Percentiles rank a stretch among this genome's conserved stretches.
These are phyloP conservation scores for Harpagoxenus sublaevis DNA, from an alignment of 2,888 invertebrate species.

Conservation along the genomic window DNA sequence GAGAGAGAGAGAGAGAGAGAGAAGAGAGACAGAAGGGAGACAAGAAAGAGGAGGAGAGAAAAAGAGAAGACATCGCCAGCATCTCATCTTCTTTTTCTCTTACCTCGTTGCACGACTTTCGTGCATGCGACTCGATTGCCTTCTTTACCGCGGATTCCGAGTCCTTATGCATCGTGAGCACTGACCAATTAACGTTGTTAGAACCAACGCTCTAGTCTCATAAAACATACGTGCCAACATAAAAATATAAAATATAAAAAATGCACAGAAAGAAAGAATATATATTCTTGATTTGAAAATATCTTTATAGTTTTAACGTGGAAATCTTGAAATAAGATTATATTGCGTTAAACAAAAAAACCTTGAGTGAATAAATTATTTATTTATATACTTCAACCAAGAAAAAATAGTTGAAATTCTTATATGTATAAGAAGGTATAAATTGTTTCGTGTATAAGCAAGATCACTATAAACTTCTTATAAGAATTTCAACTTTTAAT, in stretches of 20 bases:
- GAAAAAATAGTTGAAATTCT: too few relatives aligned
- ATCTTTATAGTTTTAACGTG: too few relatives aligned
- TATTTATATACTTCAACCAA: too few relatives aligned
- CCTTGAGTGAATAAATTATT: too few relatives aligned
- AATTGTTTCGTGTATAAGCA: too few relatives aligned
- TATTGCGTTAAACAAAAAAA: too few relatives aligned
- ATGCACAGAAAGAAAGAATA: too few relatives aligned
- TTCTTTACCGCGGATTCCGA: background rate
- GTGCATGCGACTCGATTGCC: constrained; percentile 13
- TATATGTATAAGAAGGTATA: too few relatives aligned
- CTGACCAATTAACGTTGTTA: background rate
- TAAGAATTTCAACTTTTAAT: too few relatives aligned
- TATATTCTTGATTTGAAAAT: too few relatives aligned
- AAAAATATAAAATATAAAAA: background rate
- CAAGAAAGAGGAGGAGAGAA: background rate
- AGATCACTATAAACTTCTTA: too few relatives aligned
- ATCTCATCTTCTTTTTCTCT: constrained; percentile 6
- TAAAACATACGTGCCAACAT: background rate
- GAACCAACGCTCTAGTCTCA: background rate
- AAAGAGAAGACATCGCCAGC: constrained; percentile 6
- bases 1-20: background rate
- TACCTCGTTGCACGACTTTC: constrained; percentile 5
- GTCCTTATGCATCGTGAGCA: background rate
- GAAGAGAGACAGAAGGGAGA: background rate
- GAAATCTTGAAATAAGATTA: too few relatives aligned